Evolutionary conservation across 1,140 invertebrate species (phyloP), one percentile per base, ranked within the genome.

Genomic region (Papilio xuthus): DNA sequence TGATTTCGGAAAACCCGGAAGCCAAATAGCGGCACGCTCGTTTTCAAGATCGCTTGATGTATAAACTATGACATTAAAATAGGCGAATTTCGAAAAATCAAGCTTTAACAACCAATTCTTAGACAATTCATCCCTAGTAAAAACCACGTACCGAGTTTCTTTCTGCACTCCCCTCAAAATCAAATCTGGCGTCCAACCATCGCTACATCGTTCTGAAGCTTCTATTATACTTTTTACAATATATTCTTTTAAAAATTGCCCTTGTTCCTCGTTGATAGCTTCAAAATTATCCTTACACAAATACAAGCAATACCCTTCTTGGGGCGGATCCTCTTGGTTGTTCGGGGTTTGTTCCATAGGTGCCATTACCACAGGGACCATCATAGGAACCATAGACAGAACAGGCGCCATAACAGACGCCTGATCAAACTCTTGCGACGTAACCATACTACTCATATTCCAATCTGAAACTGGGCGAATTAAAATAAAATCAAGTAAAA

Each of bases 1-100:
- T 73, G 80, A 84, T 79, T 83, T 89, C 42, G 90, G 90, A 86
- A 93, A 90, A n/a, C 90, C 90, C 4, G 90, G 91, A 23, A 94
- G 79, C 92, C 91, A 93, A n/a, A 94, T 85, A n/a, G 91, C 91
- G 7, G 89, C 92, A 12, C 92, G 84, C 72, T 93, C 90, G 70
- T 91, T 91, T 89, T 88, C 92, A 63, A 93, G 73, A 75, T 93
- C 90, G 44, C 93, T 90, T 13, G 86, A 86, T 2, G 88, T 91
- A 75, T 93, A 92, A 12, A 91, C 87, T 6, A 93, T 72, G 9
- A 93, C 86, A 32, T 87, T 85, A 75, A 91, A 90, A 1, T 79
- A 53, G 26, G 53, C 70, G 12, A 92, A 90, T 20, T 83, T 74
- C 26, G 77, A 86, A 79, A 92, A 93, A 83, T 93, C 88, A 50